A percentile compares a stretch with the other conserved stretches of the same genome.
Conservation (phyloP, 2,888 invertebrate species). For the Globia sparganii region DNA sequence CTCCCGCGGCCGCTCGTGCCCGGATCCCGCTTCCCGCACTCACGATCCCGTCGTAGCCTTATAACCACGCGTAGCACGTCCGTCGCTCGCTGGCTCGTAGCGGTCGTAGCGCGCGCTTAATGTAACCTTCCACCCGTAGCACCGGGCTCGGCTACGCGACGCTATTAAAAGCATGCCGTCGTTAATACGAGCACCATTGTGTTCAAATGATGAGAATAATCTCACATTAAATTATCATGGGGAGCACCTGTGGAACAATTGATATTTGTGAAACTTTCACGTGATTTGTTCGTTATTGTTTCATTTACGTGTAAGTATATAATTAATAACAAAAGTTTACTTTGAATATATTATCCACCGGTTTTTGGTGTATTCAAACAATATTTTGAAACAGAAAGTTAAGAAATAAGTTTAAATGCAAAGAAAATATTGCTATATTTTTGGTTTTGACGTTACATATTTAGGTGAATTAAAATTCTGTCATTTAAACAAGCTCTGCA, state of each 20-base stretch:
- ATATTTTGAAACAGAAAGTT: slow-evolving; percentile 24
- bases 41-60: slow-evolving; percentile 69
- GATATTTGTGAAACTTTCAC: slow-evolving; percentile 77
- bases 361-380: slow-evolving; percentile 8
- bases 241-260: slow-evolving; percentile 83
- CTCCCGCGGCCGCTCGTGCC: slow-evolving; percentile 80
- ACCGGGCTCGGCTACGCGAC: slow-evolving; percentile 71
- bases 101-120: slow-evolving; percentile 73
- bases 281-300: slow-evolving; percentile 74
- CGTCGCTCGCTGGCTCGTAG: slow-evolving; percentile 74
- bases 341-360: neutral
- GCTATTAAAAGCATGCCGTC: slow-evolving; percentile 82
- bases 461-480: neutral
- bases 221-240: slow-evolving; percentile 81
- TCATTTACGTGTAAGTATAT: slow-evolving; percentile 74
- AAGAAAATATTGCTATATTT: slow-evolving; percentile 6
- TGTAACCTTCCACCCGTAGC: slow-evolving; percentile 73
- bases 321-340: slow-evolving; percentile 33
- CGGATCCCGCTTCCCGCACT: slow-evolving; percentile 50
- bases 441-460: neutral
- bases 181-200: slow-evolving; percentile 76
- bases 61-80: slow-evolving; percentile 64
- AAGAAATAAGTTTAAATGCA: slow-evolving; percentile 15
- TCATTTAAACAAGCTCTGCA: neutral
- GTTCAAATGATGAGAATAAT: slow-evolving; percentile 81